Conservation (phyloP, 2,113 vertebrate genomes). For the Catharus bicknelli region DNA sequence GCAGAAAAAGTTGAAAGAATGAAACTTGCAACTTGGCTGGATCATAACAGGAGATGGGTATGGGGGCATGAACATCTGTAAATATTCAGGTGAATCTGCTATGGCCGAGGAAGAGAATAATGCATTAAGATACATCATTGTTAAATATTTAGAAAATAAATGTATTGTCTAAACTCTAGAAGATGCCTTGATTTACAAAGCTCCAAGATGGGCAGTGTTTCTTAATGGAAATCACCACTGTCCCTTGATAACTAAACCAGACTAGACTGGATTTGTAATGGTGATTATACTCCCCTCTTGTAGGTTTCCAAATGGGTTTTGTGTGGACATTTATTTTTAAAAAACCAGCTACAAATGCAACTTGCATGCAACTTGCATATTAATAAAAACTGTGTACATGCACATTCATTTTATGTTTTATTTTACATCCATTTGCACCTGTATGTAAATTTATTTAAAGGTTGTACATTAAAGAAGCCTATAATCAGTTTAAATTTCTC, state of each 20-base stretch:
- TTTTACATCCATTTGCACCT: neutral
- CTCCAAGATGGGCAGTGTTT: neutral
- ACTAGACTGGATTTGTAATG: neutral
- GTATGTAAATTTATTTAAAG: neutral
- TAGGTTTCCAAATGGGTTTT: neutral
- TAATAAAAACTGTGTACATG: neutral
- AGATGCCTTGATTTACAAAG: neutral
- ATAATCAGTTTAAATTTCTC: neutral
- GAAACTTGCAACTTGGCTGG: neutral
- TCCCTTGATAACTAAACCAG: neutral
- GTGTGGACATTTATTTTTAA: neutral
- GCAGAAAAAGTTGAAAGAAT: neutral
- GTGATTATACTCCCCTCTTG: rapidly evolving
- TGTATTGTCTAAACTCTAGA: neutral
- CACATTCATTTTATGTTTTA: neutral
- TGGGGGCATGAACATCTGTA: neutral
- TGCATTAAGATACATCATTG: rapidly evolving
- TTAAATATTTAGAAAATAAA: neutral
- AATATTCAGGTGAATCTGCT: conserved; percentile 10
- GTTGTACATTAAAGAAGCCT: neutral
- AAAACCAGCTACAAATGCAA: neutral
- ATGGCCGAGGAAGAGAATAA: neutral
- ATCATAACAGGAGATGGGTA: neutral
- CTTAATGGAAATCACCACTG: neutral
- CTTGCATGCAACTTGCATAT: neutral